Evolutionary conservation across 2,888 invertebrate species (phyloP).

Genomic region (Caradrina kadenii): DNA sequence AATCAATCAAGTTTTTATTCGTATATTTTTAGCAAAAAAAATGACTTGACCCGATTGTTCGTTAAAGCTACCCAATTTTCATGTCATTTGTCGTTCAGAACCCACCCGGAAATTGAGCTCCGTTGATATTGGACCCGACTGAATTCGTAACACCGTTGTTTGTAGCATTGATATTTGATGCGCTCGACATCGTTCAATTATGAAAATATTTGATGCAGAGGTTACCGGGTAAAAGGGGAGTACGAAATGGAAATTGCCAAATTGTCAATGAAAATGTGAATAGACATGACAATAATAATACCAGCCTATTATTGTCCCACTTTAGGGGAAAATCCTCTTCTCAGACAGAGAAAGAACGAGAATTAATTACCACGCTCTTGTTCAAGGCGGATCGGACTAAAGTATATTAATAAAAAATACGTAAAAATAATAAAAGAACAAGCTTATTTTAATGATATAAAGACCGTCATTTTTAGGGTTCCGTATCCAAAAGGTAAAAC

Average conservation of each 20-base stretch:
- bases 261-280: conserved; percentile 11
- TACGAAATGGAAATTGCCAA: not conserved
- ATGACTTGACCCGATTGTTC: conserved; percentile 2
- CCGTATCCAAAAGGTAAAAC: no score
- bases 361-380: no score
- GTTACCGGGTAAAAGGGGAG: not conserved
- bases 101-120: conserved; percentile 32
- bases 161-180: conserved; percentile 38
- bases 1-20: not conserved
- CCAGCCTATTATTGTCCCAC: no score
- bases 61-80: conserved; percentile 43
- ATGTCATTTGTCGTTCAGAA: conserved; percentile 36
- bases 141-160: conserved; percentile 40
- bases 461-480: no score
- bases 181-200: conserved; percentile 28
- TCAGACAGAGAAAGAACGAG: no score
- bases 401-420: no score
- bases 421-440: no score
- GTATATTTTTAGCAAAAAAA: not conserved
- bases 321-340: no score
- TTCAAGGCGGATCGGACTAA: no score
- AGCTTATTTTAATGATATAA: no score
- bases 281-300: not conserved
- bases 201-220: conserved; percentile 19
- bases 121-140: conserved; percentile 24